Conservation (phyloP, 1,140 invertebrate genomes). For the Rhagoletis pomonella region DNA sequence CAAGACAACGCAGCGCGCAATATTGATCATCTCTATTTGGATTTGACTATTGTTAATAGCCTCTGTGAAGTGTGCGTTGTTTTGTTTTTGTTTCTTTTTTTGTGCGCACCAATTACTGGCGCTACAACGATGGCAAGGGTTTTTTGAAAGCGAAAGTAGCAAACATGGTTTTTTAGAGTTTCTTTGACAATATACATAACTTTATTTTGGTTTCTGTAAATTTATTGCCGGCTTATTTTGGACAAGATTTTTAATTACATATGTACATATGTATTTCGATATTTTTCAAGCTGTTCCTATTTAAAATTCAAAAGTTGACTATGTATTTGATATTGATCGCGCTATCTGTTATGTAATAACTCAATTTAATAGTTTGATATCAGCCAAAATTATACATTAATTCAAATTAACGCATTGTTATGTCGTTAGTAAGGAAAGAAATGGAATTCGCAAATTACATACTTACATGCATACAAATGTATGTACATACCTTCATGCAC, state of each 20-base stretch:
- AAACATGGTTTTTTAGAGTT: not conserved
- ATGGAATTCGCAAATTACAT: not conserved
- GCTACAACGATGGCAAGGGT: not conserved
- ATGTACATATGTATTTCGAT: not conserved
- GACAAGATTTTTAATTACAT: not conserved
- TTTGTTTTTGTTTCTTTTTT: slow-evolving; percentile 16
- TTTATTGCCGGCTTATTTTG: slow-evolving; percentile 20
- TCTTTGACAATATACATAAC: not conserved
- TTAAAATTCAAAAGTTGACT: not conserved
- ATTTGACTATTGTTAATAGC: slow-evolving; percentile 11
- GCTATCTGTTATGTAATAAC: not conserved
- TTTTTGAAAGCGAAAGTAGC: slow-evolving; percentile 48
- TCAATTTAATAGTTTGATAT: not conserved
- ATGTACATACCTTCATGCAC: no score
- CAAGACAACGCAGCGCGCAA: slow-evolving; percentile 2
- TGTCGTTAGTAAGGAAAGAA: not conserved
- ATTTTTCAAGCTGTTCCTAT: not conserved
- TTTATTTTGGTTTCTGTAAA: slow-evolving; percentile 13
- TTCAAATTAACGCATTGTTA: not conserved
- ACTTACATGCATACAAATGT: no score
- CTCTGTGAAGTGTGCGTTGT: not conserved
- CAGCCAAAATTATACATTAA: not conserved
- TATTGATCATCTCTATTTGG: slow-evolving; percentile 36
- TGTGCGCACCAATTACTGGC: not conserved
- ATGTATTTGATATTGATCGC: not conserved